phyloP scores from a whole-genome alignment of 2,797 vertebrate genomes.

The Sebastes glaucus region DNA sequence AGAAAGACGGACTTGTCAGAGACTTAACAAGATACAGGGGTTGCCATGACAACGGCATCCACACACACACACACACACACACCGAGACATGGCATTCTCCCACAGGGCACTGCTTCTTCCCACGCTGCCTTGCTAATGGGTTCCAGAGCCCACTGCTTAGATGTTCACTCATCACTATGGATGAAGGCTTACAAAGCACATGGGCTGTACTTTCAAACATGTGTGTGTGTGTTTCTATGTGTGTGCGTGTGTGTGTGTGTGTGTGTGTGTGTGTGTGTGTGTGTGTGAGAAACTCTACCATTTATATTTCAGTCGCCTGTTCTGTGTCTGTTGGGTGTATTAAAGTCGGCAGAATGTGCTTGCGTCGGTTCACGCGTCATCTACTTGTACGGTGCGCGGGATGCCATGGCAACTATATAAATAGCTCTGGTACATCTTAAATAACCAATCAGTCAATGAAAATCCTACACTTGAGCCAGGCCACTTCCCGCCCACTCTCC shows the following conservation, averaged over 20 bases:
- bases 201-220: background rate
- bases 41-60: constrained; percentile 66
- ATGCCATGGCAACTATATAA: constrained; percentile 71
- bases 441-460: constrained; percentile 68
- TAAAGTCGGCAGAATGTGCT: constrained; percentile 21
- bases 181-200: constrained; percentile 38
- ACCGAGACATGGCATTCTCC: constrained; percentile 37
- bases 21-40: constrained; percentile 53
- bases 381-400: constrained; percentile 24
- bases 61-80: background rate
- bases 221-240: background rate
- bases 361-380: constrained; percentile 52
- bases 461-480: constrained; percentile 45
- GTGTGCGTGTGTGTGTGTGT: too few relatives aligned
- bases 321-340: constrained; percentile 10
- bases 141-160: constrained; percentile 62
- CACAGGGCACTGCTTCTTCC: constrained; percentile 67
- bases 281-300: background rate
- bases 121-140: constrained; percentile 71
- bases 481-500: constrained; percentile 41
- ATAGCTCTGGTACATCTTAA: constrained; percentile 64
- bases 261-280: too few relatives aligned
- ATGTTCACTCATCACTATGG: constrained; percentile 50
- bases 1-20: constrained; percentile 25
- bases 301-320: background rate